Conservation (phyloP, 1,140 invertebrate species). For the Solen grandis region DNA sequence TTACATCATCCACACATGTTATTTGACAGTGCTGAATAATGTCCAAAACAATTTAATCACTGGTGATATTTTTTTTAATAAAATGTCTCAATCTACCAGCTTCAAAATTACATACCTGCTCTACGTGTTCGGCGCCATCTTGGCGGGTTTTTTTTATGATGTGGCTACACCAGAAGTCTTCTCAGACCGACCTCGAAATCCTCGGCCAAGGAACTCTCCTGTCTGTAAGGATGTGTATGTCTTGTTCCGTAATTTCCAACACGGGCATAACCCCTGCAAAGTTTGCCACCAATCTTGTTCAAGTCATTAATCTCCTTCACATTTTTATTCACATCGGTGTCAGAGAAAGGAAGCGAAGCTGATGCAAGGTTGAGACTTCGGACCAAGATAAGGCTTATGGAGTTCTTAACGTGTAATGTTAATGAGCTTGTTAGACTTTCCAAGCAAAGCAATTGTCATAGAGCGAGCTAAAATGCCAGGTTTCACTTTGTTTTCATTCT, state of each 20-base stretch:
- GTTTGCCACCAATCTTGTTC: neutral
- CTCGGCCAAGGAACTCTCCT: too few species aligned
- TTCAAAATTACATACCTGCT: neutral
- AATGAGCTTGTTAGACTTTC: neutral
- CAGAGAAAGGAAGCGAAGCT: neutral
- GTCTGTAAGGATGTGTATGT: too few species aligned
- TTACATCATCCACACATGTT: neutral
- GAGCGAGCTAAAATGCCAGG: too few species aligned
- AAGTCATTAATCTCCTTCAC: neutral
- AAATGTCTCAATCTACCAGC: conserved; percentile 41
- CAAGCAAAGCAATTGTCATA: neutral
- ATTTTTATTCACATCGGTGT: neutral
- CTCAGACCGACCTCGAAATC: too few species aligned
- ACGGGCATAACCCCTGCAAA: too few species aligned
- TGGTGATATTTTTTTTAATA: conserved; percentile 37
- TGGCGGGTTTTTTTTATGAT: neutral
- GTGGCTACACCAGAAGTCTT: neutral
- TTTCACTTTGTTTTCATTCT: too few species aligned
- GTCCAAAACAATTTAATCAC: conserved; percentile 38
- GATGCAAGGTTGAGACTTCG: neutral
- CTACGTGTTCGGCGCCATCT: neutral
- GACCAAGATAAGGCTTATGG: neutral
- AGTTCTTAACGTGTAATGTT: neutral
- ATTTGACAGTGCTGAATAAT: conserved; percentile 24
- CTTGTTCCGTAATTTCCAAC: too few species aligned